Evolutionary conservation across 2,888 invertebrate species (phyloP).

Genomic region (Incurvaria masculella): DNA sequence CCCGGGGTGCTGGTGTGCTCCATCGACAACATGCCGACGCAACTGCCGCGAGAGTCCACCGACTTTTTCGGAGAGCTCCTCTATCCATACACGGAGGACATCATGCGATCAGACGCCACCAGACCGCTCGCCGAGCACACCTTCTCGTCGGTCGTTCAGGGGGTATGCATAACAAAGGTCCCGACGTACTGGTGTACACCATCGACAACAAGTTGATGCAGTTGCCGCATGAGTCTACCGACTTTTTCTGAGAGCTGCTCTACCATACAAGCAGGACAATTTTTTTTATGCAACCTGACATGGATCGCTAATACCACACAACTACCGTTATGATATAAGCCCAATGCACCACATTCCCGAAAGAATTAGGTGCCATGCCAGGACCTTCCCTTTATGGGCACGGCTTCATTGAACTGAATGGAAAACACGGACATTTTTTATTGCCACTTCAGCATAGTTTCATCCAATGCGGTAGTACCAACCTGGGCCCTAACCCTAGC

Average conservation of each 20-base stretch:
- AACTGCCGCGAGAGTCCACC: slow-evolving; percentile 94
- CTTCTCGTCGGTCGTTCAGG: slow-evolving; percentile 68
- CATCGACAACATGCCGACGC: slow-evolving; percentile 99
- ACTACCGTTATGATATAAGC: no score
- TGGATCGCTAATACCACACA: no score
- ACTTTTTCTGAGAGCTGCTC: slow-evolving; percentile 94
- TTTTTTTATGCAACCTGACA: no score
- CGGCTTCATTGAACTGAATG: no score
- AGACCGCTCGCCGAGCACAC: slow-evolving; percentile 74
- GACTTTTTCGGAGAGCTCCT: slow-evolving; percentile 96
- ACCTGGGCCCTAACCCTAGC: no score
- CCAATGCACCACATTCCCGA: no score
- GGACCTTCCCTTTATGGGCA: no score
- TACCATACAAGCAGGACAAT: slow-evolving; percentile 57
- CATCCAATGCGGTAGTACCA: no score
- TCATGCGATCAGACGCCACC: slow-evolving; percentile 80
- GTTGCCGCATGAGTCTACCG: slow-evolving; percentile 94
- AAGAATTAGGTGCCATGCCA: no score
- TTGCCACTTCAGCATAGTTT: no score
- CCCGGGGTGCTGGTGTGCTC: slow-evolving; percentile 99
- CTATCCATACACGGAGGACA: slow-evolving; percentile 84
- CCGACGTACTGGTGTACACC: slow-evolving; percentile 98
- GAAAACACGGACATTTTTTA: no score
- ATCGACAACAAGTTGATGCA: slow-evolving; percentile 99
- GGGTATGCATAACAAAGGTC: slow-evolving; percentile 74